Evolutionary conservation across 1,140 invertebrate species (phyloP).

Genomic region (Anoplophora glabripennis): DNA sequence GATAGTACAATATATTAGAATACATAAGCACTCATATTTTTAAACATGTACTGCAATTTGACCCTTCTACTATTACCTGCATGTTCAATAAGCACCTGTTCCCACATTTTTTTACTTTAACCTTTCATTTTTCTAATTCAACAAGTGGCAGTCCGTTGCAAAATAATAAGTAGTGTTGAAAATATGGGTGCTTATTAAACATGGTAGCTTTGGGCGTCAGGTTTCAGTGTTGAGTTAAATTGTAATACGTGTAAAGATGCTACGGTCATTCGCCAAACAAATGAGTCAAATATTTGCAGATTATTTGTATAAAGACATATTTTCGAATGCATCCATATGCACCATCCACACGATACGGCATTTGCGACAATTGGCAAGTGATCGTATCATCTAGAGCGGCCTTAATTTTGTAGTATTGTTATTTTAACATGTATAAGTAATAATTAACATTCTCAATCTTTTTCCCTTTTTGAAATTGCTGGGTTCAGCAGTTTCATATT

Average conservation of each 20-base stretch:
- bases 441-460: no score
- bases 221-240: conserved; percentile 2
- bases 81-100: conserved; percentile 30
- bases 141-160: neutral
- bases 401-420: no score
- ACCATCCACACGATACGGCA: no score
- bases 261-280: no score
- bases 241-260: conserved; percentile 4
- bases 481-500: no score
- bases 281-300: no score
- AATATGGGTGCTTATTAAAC: conserved; percentile 30
- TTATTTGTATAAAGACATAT: no score
- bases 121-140: neutral
- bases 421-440: no score
- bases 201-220: conserved; percentile 8
- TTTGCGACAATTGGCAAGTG: no score
- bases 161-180: neutral
- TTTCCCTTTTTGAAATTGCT: no score
- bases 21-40: conserved; percentile 31
- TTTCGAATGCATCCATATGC: no score
- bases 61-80: conserved; percentile 24
- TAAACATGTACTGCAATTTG: conserved; percentile 8
- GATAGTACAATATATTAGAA: neutral
- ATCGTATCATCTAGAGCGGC: no score
- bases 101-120: conserved; percentile 3